phyloP scores from a whole-genome alignment of 2,113 vertebrate species.

The Epinephelus moara region DNA sequence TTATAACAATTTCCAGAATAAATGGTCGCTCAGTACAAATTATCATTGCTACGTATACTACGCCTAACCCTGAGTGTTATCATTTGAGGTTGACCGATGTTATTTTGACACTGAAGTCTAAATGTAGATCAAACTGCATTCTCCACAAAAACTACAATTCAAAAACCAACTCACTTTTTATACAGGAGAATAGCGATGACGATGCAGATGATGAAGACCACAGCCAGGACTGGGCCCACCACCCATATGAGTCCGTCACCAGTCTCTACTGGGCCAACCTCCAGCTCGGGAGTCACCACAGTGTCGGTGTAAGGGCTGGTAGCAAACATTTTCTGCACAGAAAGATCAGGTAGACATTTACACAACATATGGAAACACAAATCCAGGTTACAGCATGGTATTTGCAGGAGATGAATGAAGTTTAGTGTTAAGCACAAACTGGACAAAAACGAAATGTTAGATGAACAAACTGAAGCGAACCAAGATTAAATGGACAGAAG shows the following conservation, averaged over 20 bases:
- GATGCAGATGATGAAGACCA: constrained; percentile 99
- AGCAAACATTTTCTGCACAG: constrained; percentile 89
- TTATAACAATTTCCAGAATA: neutral
- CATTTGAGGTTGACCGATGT: constrained; percentile 54
- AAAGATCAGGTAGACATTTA: neutral
- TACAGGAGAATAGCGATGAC: constrained; percentile 98
- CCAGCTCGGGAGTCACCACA: constrained; percentile 88
- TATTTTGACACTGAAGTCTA: neutral
- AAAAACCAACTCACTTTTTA: constrained; percentile 92
- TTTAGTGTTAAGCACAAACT: neutral
- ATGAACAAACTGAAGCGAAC: neutral
- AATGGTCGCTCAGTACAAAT: neutral
- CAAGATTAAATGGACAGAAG: neutral
- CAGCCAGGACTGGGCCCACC: constrained; percentile 95
- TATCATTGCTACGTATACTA: neutral
- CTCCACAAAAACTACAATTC: neutral
- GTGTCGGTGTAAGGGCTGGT: constrained; percentile 95
- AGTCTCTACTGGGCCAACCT: constrained; percentile 87
- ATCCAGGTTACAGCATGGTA: neutral
- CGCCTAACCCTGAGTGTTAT: neutral
- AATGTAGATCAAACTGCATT: neutral
- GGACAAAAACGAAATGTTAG: neutral
- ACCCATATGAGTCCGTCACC: constrained; percentile 99
- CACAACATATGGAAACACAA: neutral
- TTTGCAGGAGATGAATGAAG: neutral